Conservation (phyloP, 1,140 invertebrate species). For the Ridgeia piscesae region DNA sequence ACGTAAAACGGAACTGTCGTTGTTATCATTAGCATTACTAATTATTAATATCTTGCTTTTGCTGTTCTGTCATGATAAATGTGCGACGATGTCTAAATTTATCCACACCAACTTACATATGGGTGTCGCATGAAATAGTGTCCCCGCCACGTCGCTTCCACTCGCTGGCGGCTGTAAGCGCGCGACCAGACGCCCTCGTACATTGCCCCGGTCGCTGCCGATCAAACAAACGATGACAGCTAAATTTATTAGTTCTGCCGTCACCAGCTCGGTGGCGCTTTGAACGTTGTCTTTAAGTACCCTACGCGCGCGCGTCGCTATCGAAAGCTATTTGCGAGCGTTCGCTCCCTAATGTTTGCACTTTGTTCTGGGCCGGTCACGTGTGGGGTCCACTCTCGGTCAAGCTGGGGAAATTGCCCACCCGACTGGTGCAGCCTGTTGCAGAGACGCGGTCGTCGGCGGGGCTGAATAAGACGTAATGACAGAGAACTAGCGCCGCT, state of each 20-base stretch:
- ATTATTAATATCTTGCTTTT: not conserved
- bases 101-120: not conserved
- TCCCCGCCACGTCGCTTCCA: not conserved
- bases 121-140: not conserved
- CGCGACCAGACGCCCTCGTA: not conserved
- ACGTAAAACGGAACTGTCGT: too few relatives aligned
- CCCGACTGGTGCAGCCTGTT: not conserved
- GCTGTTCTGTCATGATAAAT: not conserved
- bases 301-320: too few relatives aligned
- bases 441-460: not conserved
- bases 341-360: not conserved
- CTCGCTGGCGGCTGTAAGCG: too few relatives aligned
- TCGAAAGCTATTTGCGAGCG: not conserved
- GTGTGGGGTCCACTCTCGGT: not conserved
- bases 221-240: not conserved
- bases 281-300: constrained; percentile 5
- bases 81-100: not conserved
- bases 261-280: not conserved
- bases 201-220: not conserved
- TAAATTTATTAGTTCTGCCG: not conserved
- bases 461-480: not conserved
- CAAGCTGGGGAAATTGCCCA: not conserved
- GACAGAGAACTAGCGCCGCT: not conserved
- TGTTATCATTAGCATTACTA: too few relatives aligned
- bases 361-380: not conserved